Percentiles rank a stretch among this genome's conserved stretches.
phyloP scores from a whole-genome alignment of 2,888 invertebrate genomes.

The Omphaloscelis lunosa region DNA sequence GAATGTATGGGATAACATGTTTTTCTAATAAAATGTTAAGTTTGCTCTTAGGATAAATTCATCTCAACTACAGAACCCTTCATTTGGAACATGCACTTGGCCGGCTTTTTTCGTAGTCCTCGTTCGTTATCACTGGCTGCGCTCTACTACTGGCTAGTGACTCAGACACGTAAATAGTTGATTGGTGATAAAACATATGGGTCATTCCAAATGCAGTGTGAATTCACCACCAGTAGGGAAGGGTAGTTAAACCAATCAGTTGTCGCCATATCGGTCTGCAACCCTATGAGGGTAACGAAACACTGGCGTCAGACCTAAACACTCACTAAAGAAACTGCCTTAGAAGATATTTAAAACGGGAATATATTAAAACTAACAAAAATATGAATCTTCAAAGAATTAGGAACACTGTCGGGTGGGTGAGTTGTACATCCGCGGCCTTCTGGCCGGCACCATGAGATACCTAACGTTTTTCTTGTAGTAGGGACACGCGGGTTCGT shows the following conservation, averaged over 20 bases:
- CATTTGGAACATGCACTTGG: not conserved
- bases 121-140: not conserved
- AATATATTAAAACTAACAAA: slow-evolving; percentile 62
- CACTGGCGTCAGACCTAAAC: not conserved
- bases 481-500: slow-evolving; percentile 87
- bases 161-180: not conserved
- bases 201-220: not conserved
- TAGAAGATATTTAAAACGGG: slow-evolving; percentile 17
- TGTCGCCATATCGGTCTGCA: not conserved
- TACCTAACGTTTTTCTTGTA: slow-evolving; percentile 85
- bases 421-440: slow-evolving; percentile 77
- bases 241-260: not conserved
- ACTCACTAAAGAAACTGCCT: slow-evolving; percentile 12
- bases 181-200: not conserved
- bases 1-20: too few relatives aligned
- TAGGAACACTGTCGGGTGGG: slow-evolving; percentile 74
- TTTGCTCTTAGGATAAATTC: too few relatives aligned
- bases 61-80: too few relatives aligned
- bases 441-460: slow-evolving; percentile 83
- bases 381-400: slow-evolving; percentile 41
- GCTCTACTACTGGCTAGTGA: not conserved
- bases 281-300: not conserved
- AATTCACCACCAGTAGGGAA: too few relatives aligned
- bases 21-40: too few relatives aligned
- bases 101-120: too few relatives aligned